Base-by-base conservation (phyloP, 2,888 invertebrate genomes). In the Eledona agricola region DNA sequence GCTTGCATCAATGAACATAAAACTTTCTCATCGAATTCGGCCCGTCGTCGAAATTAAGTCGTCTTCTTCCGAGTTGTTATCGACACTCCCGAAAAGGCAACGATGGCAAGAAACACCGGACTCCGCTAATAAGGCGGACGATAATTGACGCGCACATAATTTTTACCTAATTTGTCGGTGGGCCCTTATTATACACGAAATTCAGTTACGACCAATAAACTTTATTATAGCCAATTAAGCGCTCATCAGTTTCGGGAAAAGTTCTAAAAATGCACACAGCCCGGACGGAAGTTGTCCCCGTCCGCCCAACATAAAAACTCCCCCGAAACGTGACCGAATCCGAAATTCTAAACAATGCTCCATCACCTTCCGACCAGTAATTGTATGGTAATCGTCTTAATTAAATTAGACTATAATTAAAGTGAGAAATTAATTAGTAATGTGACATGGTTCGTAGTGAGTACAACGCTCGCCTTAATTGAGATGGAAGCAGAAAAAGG, bases 351-450 rank as follows among this genome's bases (percentile, higher is more conserved):
- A 43, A 43, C 43, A 43, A 43, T 43, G 11, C 32, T 32, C 22
- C 31, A 32, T 43, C 32, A n/a, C n/a, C n/a, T n/a, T n/a, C n/a
- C n/a, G n/a, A n/a, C n/a, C n/a, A n/a, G 23, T 57, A 58, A 62
- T 61, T 64, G 64, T 64, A 62, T 64, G 64, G 51, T 56, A 64
- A 64, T 64, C 47, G 55, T 51, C 43, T 35, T 62, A 59, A 63
- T 62, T 60, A 54, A 62, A 60, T 62, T 58, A 58, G 46, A 37
- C 52, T 55, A 47, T 54, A 60, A 59, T 62, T 64, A 62, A 54
- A 53, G 23, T 25, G 17, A 16, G 19, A 4, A 17, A 10, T 40
- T 25, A 28, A 40, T 40, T 40, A 17, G n/a, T 1, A 17, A 7
- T 28, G 40, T 28, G 40, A 40, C 40, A 40, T 11, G 26, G 11